phyloP scores from a whole-genome alignment of 2,113 vertebrate genomes.

The Lates calcarifer region DNA sequence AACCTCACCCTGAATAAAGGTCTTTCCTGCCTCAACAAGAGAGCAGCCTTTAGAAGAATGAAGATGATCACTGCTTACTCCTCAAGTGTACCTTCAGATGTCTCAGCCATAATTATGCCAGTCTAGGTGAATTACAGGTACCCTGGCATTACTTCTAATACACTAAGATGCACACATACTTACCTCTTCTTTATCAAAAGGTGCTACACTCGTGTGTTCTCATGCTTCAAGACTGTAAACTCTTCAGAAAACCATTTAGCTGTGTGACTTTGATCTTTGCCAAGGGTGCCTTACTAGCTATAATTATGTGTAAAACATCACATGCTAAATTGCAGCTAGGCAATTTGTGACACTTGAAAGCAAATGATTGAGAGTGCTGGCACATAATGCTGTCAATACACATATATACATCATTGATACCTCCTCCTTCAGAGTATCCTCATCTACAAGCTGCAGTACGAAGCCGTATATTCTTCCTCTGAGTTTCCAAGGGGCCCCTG shows the following conservation, averaged over 20 bases:
- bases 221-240: conserved; percentile 49
- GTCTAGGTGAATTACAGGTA: conserved; percentile 73
- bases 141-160: conserved; percentile 75
- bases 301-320: conserved; percentile 61
- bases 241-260: conserved; percentile 60
- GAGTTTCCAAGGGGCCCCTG: conserved; percentile 69
- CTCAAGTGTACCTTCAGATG: conserved; percentile 56
- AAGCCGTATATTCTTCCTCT: conserved; percentile 48
- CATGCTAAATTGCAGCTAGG: conserved; percentile 38
- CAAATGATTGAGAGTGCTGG: conserved; percentile 42
- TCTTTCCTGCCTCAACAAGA: conserved; percentile 78
- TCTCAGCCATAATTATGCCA: conserved; percentile 78
- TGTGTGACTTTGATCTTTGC: conserved; percentile 60
- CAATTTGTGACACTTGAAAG: conserved; percentile 44
- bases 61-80: conserved; percentile 76
- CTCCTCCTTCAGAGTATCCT: conserved; percentile 28
- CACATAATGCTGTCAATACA: conserved; percentile 24
- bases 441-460: conserved; percentile 13
- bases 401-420: conserved; percentile 24
- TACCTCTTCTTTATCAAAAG: conserved; percentile 51
- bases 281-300: conserved; percentile 47
- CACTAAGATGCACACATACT: conserved; percentile 53
- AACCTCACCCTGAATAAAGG: conserved; percentile 70
- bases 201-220: conserved; percentile 45
- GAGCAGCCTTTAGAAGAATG: conserved; percentile 67